Conservation (phyloP, 1,140 invertebrate species). For the Notospermus geniculatus region DNA sequence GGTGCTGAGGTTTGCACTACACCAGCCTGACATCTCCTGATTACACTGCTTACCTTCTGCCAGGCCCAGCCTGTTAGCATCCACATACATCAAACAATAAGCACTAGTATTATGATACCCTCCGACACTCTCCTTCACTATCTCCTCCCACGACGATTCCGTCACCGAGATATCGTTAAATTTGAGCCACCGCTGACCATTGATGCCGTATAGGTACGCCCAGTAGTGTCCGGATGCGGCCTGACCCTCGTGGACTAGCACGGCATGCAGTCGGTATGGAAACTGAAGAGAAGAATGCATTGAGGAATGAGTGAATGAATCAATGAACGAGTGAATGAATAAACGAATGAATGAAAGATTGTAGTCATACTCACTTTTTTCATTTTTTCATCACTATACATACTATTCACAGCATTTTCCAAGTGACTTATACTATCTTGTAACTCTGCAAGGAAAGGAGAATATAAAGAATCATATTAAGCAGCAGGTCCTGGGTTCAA, state of each 20-base stretch:
- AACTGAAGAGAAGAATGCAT: conserved; percentile 32
- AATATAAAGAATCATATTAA: not conserved
- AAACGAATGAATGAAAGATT: not conserved
- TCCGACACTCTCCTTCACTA: conserved; percentile 58
- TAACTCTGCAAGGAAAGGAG: conserved; percentile 44
- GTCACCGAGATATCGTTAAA: conserved; percentile 60
- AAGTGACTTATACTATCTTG: conserved; percentile 52
- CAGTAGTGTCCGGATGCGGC: conserved; percentile 62
- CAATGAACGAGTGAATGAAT: too few relatives aligned
- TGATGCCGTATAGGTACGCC: conserved; percentile 57
- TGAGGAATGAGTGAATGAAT: not conserved
- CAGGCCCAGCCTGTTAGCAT: conserved; percentile 23
- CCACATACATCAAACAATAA: conserved; percentile 60
- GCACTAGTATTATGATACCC: conserved; percentile 60
- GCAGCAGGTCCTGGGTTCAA: too few relatives aligned
- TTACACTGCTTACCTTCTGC: not conserved
- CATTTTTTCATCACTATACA: conserved; percentile 57
- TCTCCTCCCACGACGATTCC: conserved; percentile 58
- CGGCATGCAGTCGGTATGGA: conserved; percentile 59
- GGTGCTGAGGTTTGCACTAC: too few relatives aligned
- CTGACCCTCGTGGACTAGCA: conserved; percentile 61
- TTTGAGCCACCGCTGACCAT: conserved; percentile 51
- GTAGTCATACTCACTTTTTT: conserved; percentile 39
- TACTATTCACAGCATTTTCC: conserved; percentile 49
- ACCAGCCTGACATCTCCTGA: too few relatives aligned